Evolutionary conservation across 2,797 vertebrate genomes (phyloP).

Genomic region (Anas georgica): DNA sequence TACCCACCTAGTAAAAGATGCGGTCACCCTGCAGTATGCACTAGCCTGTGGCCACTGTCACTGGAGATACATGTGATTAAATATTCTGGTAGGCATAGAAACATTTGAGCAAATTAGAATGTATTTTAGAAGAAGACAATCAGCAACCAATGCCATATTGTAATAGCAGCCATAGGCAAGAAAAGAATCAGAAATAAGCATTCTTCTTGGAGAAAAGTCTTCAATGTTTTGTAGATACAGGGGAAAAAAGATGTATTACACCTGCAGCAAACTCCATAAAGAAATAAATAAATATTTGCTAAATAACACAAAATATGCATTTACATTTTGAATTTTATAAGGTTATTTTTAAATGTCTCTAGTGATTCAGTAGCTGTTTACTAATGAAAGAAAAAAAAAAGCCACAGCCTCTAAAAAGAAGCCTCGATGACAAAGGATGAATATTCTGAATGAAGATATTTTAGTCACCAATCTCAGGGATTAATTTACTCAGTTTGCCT

Average conservation of each 20-base stretch:
- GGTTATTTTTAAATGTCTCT: neutral
- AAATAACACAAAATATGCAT: neutral
- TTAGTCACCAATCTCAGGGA: neutral
- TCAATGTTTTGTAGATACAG: neutral
- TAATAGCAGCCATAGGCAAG: conserved; percentile 21
- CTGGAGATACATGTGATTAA: neutral
- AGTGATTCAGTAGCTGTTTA: neutral
- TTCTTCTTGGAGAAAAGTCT: neutral
- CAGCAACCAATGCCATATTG: neutral
- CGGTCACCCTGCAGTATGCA: neutral
- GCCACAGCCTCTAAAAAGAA: neutral
- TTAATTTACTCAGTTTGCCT: neutral
- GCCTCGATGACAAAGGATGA: neutral
- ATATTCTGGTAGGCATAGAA: neutral
- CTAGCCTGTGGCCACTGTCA: neutral
- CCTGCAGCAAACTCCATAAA: neutral
- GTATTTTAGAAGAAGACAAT: neutral
- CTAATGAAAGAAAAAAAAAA: neutral
- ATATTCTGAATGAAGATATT: neutral
- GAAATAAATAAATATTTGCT: conserved; percentile 38
- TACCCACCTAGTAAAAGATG: neutral
- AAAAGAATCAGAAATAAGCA: neutral
- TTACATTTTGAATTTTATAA: neutral
- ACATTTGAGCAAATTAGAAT: neutral
- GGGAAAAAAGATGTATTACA: neutral